Conservation (phyloP, 2,797 vertebrate genomes). For the Strix occidentalis region DNA sequence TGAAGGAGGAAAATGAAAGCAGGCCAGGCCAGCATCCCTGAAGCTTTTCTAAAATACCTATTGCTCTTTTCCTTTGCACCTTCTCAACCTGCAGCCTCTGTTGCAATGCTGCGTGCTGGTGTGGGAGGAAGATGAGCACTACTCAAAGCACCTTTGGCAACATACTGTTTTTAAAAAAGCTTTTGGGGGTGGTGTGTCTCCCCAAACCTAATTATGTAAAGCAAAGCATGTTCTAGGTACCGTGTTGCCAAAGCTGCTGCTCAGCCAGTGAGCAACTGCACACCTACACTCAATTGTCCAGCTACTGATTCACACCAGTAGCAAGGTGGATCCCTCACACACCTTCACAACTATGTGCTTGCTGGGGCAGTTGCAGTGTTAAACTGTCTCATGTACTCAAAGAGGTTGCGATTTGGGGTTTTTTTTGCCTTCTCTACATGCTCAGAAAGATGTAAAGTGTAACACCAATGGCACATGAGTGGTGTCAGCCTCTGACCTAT, state of each 20-base stretch:
- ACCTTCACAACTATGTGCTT: neutral
- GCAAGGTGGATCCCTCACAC: neutral
- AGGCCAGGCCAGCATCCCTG: neutral
- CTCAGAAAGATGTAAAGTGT: neutral
- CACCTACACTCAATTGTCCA: neutral
- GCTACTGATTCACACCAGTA: neutral
- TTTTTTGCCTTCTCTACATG: neutral
- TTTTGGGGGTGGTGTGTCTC: neutral
- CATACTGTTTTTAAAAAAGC: neutral
- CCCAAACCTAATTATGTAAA: neutral
- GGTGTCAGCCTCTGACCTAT: neutral
- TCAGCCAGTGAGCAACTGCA: neutral
- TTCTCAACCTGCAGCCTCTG: neutral
- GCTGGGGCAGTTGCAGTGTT: neutral
- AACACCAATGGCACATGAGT: neutral
- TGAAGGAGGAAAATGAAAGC: neutral
- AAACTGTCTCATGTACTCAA: neutral
- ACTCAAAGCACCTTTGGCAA: neutral
- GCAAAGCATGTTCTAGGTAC: neutral
- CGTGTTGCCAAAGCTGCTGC: neutral
- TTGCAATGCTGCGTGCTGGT: neutral
- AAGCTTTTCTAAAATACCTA: neutral
- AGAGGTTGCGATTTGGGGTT: rapidly evolving
- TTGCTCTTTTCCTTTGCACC: neutral
- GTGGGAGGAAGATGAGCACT: neutral